Evolutionary conservation across 1,140 invertebrate genomes (phyloP).

Genomic region (Habropoda laboriosa): DNA sequence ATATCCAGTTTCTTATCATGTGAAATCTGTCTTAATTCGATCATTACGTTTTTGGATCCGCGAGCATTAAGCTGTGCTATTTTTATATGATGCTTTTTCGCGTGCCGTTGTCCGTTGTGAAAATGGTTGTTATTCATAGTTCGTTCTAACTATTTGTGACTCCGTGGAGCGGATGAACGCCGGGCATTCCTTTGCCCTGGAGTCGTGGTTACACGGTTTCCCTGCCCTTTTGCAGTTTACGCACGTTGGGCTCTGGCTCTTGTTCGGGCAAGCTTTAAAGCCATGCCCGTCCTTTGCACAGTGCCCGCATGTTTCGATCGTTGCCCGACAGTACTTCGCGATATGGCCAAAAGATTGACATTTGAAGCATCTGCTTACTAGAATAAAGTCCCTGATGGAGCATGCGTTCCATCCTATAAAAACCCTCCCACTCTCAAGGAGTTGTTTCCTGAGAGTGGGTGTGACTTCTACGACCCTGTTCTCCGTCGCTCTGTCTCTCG

Average conservation of each 20-base stretch:
- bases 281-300: background rate
- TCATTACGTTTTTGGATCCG: background rate
- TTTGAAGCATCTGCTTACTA: background rate
- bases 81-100: no score
- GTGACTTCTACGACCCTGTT: background rate
- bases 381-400: background rate
- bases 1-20: background rate
- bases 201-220: background rate
- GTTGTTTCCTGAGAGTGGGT: background rate
- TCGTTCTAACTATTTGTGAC: background rate
- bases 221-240: background rate
- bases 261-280: background rate
- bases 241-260: background rate
- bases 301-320: background rate
- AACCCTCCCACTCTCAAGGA: background rate
- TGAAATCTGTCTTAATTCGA: background rate
- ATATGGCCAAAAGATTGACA: background rate
- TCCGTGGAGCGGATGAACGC: background rate
- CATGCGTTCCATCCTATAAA: background rate
- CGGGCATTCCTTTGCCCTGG: background rate
- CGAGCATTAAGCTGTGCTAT: background rate
- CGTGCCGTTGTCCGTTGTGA: background rate
- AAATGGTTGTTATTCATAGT: background rate
- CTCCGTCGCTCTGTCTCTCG: no score
- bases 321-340: no score